Evolutionary conservation across 2,113 vertebrate genomes (phyloP), one percentile per base, ranked within the genome.

Genomic region (Chroicocephalus ridibundus): DNA sequence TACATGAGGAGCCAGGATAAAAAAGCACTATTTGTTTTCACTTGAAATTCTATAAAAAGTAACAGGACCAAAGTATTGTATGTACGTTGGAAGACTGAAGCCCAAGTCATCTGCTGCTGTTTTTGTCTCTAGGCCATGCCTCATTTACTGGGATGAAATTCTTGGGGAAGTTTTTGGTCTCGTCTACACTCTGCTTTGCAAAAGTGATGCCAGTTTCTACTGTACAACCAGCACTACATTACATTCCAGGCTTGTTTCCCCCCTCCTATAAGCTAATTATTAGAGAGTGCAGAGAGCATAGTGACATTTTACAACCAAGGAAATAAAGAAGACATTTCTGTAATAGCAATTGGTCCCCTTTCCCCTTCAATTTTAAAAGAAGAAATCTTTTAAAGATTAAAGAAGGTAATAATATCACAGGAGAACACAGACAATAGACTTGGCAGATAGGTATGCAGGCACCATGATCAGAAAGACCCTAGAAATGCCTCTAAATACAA

Each of bases 111-210:
- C 90, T 83, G 83, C 93, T 95, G 86, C 90, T 95, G 89, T 80
- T 97, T 97, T 97, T 96, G 94, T 95, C 92, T 91, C 86, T 52
- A 93, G 91, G 88, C 95, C 95, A 95, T 96, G 94, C 87, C 93
- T 96, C 93, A 91, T 96, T 97, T 88, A 93, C 84, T 82, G 77
- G 92, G 86, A 29, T 75, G 87, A 89, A 96, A 97, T 97, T 96
- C 93, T 88, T 96, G 87, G 90, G 94, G 49, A 88, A 96, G 82
- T 91, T 95, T 97, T 95, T 94, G 91, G 89, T 89, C 82, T 81
- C 60, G 27, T 74, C 47, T 71, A 60, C 15, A 25, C 18, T 88
- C 16, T n/a, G 18, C 27, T 82, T 90, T 85, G 72, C 51, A 81
- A 81, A 84, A 65, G 34, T 13, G 9, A 86, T 72, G 74, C 31